These are phyloP conservation scores for Sebastes steindachneri DNA, from an alignment of 2,797 vertebrate species.

Conservation along the genomic window DNA sequence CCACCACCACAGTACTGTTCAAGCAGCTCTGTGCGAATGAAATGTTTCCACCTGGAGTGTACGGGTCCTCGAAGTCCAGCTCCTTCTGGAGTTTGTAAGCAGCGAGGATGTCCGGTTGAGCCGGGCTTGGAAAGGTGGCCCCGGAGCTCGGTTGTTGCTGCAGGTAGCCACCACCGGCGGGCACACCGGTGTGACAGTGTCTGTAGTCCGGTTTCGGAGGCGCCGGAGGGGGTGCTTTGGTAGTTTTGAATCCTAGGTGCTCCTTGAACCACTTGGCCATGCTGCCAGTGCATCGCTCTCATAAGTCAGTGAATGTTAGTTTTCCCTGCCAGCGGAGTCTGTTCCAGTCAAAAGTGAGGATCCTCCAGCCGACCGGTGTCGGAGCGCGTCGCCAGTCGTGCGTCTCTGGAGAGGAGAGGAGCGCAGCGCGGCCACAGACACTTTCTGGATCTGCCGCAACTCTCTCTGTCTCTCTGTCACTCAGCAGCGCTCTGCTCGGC, in stretches of 20 bases:
- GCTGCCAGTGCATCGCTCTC: conserved; percentile 90
- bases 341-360: conserved; percentile 29
- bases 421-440: conserved; percentile 55
- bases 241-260: conserved; percentile 95
- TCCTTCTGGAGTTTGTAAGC: conserved; percentile 95
- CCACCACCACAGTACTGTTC: conserved; percentile 58
- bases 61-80: conserved; percentile 96
- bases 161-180: conserved; percentile 75
- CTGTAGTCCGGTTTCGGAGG: conserved; percentile 95
- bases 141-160: conserved; percentile 65
- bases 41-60: conserved; percentile 84
- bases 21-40: conserved; percentile 74
- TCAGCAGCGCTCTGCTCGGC: conserved; percentile 5
- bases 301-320: conserved; percentile 71
- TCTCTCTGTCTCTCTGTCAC: conserved; percentile 44
- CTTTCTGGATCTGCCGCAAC: conserved; percentile 69
- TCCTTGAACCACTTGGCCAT: conserved; percentile 99
- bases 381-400: conserved; percentile 57
- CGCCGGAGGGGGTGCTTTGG: conserved; percentile 90
- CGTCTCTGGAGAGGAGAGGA: conserved; percentile 24
- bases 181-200: conserved; percentile 80
- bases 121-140: conserved; percentile 78
- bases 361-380: conserved; percentile 42
- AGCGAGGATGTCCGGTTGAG: conserved; percentile 93
- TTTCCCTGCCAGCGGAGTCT: conserved; percentile 62